Percentiles rank a stretch among this genome's conserved stretches.
Conservation (phyloP, 2,113 vertebrate genomes). For the Lophochroa leadbeateri region DNA sequence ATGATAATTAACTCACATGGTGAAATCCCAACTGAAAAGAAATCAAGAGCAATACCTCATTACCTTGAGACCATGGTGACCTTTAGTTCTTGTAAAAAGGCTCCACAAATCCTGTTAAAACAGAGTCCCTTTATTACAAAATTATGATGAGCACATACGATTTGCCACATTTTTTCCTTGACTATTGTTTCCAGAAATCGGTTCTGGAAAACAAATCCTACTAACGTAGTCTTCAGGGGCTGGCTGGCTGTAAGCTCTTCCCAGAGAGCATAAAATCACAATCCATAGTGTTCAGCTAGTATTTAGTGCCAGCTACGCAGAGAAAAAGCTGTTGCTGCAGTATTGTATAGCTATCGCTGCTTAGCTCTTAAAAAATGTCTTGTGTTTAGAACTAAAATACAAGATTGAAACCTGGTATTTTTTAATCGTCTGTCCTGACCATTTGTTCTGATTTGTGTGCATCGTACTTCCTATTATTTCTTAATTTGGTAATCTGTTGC, state of each 20-base stretch:
- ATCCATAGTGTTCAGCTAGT: not conserved
- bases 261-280: constrained; percentile 17
- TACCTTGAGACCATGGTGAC: not conserved
- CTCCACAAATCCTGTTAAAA: not conserved
- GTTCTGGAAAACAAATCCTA: constrained; percentile 27
- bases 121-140: not conserved
- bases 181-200: constrained; percentile 3
- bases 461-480: not conserved
- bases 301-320: not conserved
- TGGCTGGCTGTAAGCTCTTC: not conserved
- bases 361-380: not conserved
- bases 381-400: not conserved
- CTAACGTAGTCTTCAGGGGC: not conserved
- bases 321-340: constrained; percentile 16
- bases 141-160: not conserved
- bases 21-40: constrained; percentile 12
- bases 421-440: not conserved
- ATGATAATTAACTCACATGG: not conserved
- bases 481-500: not conserved
- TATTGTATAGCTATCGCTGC: not conserved
- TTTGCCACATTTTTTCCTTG: not conserved
- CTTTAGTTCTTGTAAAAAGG: not conserved
- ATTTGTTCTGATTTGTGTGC: not conserved
- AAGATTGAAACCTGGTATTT: not conserved
- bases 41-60: not conserved